Percentiles rank a stretch among this genome's conserved stretches.
Conservation (phyloP, 1,140 invertebrate genomes). For the Hyles vespertilio region DNA sequence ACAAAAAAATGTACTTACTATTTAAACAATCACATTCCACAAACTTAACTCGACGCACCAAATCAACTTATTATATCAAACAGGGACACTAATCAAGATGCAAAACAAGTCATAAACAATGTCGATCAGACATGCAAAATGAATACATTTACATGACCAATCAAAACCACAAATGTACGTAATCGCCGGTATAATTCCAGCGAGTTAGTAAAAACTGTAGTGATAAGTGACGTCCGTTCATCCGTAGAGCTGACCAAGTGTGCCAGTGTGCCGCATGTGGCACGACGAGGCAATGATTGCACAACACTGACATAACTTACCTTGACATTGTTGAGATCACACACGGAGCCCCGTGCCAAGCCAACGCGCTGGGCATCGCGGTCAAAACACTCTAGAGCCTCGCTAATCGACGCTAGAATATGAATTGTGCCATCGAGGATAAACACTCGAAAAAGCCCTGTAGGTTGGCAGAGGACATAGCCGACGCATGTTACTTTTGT, state of each 20-base stretch:
- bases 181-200: slow-evolving; percentile 6
- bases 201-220: slow-evolving; percentile 9
- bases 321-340: slow-evolving; percentile 67
- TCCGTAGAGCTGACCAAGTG: slow-evolving; percentile 2
- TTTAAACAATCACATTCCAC: not conserved
- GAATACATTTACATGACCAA: too few relatives aligned
- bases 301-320: slow-evolving; percentile 53
- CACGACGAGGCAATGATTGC: slow-evolving; percentile 24
- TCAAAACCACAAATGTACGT: slow-evolving; percentile 6
- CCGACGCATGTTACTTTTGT: too few relatives aligned
- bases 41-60: not conserved
- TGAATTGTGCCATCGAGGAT: slow-evolving; percentile 27
- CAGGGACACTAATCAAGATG: too few relatives aligned
- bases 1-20: not conserved
- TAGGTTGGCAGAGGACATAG: too few relatives aligned
- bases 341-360: slow-evolving; percentile 38
- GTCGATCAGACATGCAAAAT: too few relatives aligned
- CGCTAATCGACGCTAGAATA: slow-evolving; percentile 26
- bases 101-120: too few relatives aligned
- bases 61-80: too few relatives aligned
- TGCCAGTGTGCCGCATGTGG: slow-evolving; percentile 9
- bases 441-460: slow-evolving; percentile 9
- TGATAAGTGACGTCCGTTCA: slow-evolving; percentile 5
- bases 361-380: slow-evolving; percentile 23
- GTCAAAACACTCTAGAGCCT: slow-evolving; percentile 16